Evolutionary conservation across 2,888 invertebrate species (phyloP).

Genomic region (Epinotia nisella): DNA sequence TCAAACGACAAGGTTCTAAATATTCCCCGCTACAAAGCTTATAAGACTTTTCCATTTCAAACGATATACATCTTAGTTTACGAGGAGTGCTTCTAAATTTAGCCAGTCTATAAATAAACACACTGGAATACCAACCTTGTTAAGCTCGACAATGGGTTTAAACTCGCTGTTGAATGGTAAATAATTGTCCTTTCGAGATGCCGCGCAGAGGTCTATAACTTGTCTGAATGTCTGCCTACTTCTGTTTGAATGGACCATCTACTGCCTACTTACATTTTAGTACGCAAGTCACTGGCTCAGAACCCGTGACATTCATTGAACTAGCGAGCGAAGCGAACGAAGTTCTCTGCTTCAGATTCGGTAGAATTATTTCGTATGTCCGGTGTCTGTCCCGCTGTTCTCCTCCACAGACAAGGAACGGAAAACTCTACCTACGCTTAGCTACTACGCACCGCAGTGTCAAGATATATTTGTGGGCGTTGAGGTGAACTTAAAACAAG

Average conservation of each 20-base stretch:
- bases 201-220: background rate
- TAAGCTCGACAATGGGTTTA: background rate
- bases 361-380: no score
- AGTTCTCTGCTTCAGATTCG: no score
- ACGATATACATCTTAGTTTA: background rate
- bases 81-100: conserved; percentile 35
- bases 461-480: no score
- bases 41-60: conserved; percentile 1
- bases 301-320: background rate
- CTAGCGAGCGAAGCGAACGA: no score
- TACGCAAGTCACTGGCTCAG: background rate
- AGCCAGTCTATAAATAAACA: conserved; percentile 17
- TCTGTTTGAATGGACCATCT: conserved; percentile 16
- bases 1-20: background rate
- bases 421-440: no score
- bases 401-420: no score
- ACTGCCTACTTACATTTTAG: background rate
- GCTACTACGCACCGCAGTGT: no score
- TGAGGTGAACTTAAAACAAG: no score
- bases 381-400: no score
- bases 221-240: conserved; percentile 8
- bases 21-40: background rate
- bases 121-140: conserved; percentile 26
- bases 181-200: conserved; percentile 7
- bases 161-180: background rate